These are phyloP conservation scores for Eretmodus cyanostictus DNA, from an alignment of 2,113 vertebrate species.

Conservation along the genomic window DNA sequence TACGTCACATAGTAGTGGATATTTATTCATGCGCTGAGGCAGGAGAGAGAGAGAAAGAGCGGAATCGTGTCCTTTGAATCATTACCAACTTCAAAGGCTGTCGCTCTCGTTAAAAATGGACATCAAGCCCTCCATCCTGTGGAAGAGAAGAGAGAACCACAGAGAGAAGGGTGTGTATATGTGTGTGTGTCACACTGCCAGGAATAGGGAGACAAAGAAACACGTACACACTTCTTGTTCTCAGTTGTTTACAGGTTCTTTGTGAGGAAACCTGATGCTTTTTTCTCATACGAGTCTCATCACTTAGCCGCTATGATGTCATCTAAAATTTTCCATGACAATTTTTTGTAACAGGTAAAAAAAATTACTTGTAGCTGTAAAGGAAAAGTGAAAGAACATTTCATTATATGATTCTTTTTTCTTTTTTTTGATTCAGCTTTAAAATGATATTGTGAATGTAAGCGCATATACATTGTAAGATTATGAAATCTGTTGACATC, in stretches of 20 bases:
- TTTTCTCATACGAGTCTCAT: neutral
- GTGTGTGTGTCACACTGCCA: slow-evolving; percentile 28
- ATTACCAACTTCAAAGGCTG: slow-evolving; percentile 60
- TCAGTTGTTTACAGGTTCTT: slow-evolving; percentile 44
- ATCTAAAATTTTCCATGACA: neutral
- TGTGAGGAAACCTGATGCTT: neutral
- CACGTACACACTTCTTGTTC: neutral
- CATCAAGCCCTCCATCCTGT: slow-evolving; percentile 2
- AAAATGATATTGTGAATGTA: neutral
- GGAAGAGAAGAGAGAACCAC: slow-evolving; percentile 1
- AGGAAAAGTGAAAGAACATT: neutral
- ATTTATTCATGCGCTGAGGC: neutral
- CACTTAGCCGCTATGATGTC: neutral
- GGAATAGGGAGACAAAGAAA: slow-evolving; percentile 16
- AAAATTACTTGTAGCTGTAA: neutral
- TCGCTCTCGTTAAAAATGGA: slow-evolving; percentile 39
- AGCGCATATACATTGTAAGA: neutral
- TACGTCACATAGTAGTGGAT: neutral
- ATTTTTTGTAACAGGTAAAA: neutral
- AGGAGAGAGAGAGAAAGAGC: neutral
- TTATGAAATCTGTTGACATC: neutral
- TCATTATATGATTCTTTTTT: neutral
- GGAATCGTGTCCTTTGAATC: slow-evolving; percentile 48
- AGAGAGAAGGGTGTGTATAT: neutral
- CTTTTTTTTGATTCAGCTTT: neutral